These are phyloP conservation scores for Spinibarbus caldwelli DNA, from an alignment of 2,797 vertebrate genomes.

Conservation along the genomic window DNA sequence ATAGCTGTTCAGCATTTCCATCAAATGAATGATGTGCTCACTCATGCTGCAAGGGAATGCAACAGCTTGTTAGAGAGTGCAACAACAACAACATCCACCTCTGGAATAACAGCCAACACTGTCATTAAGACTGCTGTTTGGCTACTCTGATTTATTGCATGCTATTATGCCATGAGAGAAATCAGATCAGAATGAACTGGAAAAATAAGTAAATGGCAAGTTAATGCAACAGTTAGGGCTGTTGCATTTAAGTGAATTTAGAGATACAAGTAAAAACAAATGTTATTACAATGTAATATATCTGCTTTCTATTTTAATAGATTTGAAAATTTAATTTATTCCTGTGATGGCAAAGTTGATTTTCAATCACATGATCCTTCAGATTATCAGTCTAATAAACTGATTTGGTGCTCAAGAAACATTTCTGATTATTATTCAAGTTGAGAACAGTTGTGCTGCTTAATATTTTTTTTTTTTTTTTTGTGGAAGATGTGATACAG, in stretches of 20 bases:
- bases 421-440: no score
- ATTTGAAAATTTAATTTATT: no score
- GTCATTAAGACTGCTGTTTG: neutral
- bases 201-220: neutral
- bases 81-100: constrained; percentile 20
- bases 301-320: no score
- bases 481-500: no score
- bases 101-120: neutral
- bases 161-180: neutral
- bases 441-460: no score
- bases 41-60: constrained; percentile 32
- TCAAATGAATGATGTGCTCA: constrained; percentile 17
- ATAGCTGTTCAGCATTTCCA: constrained; percentile 36
- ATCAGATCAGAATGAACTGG: neutral
- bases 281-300: no score
- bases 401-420: no score
- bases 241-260: neutral
- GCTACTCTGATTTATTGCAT: neutral
- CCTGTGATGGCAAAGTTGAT: no score
- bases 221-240: neutral
- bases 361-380: no score
- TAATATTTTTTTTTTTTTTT: no score
- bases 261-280: neutral
- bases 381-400: no score
- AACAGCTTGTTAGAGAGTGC: constrained; percentile 25